phyloP scores from a whole-genome alignment of 2,113 vertebrate species.

The Clarias batrachus region DNA sequence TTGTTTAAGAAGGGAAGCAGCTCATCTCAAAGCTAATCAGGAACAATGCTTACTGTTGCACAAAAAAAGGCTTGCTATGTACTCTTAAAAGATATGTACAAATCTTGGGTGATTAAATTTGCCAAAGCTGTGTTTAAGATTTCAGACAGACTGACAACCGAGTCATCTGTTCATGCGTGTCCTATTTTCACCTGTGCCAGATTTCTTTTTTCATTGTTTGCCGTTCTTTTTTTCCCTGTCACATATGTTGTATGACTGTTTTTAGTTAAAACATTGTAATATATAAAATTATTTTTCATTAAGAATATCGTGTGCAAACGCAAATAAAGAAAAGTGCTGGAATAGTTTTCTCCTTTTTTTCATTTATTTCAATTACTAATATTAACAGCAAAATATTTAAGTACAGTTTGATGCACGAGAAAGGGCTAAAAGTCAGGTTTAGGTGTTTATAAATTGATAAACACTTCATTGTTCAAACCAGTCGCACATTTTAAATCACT shows the following conservation, averaged over 20 bases:
- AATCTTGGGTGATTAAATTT: no score
- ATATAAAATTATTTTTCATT: constrained; percentile 30
- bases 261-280: not conserved
- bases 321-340: constrained; percentile 38
- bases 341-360: not conserved
- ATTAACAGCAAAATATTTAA: not conserved
- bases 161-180: not conserved
- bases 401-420: not conserved
- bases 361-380: not conserved
- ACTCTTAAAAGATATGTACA: not conserved
- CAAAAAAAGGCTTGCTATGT: not conserved
- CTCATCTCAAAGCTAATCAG: not conserved
- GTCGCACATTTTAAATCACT: not conserved
- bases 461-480: not conserved
- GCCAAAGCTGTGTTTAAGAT: not conserved
- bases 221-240: not conserved
- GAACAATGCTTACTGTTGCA: not conserved
- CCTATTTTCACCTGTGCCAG: not conserved
- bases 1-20: not conserved
- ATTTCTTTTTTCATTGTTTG: not conserved
- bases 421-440: not conserved
- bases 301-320: constrained; percentile 7
- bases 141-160: not conserved
- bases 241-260: not conserved
- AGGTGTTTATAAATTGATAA: not conserved